Base-by-base conservation (phyloP, 2,113 vertebrate species). In the Tachysurus fulvidraco region DNA sequence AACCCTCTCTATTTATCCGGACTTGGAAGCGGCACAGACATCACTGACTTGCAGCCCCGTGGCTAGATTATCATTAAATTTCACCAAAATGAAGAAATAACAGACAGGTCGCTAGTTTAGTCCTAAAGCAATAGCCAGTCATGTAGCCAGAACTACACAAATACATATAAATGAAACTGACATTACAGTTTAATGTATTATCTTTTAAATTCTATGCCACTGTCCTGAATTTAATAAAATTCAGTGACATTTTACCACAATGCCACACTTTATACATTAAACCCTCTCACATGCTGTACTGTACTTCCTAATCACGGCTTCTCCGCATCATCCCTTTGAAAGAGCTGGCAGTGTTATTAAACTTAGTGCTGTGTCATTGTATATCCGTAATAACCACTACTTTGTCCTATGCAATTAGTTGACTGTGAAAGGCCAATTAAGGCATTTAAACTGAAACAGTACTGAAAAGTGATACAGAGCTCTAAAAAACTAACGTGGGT, bases 391-490 rank as follows among this genome's bases (percentile, higher is more conserved):
- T 60, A 60, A 86, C 73, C 78, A 81, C 54, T 86, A 21, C 52
- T 86, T 60, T 81, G 65, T 81, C 28, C 85, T 36, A 41, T 71
- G 36, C 85, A 81, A 81, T 81, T 86, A 81, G 64, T 62, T 81
- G n/a, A 73, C 65, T 73, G 54, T 41, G 78, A 73, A 86, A 60
- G 54, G 65, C 78, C 78, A 86, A 73, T 73, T 73, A 60, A 57
- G 57, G 52, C 78, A 81, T 73, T 86, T 67, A 73, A 86, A 73
- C 16, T 81, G 65, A 71, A 86, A 81, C 57, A 79, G 74, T 19
- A 25, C 52, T 59, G 64, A 81, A 81, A 81, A 71, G 28, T 65
- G 54, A 81, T 59, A 81, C 30, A 77, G 44, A 71, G 85, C 77
- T 60, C 14, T 60, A 36, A 54, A 59, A 86, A 81, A 81, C 64